A percentile compares a stretch with the other conserved stretches of the same genome.
Evolutionary conservation across 1,140 invertebrate species (phyloP).

Genomic region (Diorhabda sublineata): DNA sequence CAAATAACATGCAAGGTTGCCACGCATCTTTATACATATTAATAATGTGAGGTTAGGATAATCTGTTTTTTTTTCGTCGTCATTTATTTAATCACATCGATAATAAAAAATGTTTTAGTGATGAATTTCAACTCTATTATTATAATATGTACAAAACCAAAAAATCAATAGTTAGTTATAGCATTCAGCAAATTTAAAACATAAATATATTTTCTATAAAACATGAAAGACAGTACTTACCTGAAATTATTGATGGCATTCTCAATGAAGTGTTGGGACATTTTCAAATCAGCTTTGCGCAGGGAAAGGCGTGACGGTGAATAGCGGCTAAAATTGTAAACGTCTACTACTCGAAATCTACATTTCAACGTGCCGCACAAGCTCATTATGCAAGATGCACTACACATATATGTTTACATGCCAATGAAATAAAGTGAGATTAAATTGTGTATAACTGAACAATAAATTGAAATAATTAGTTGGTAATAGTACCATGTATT

Average conservation of each 20-base stretch:
- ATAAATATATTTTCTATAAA: no score
- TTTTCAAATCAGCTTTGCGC: conserved; percentile 68
- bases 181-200: no score
- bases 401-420: conserved; percentile 18
- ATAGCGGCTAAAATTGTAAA: conserved; percentile 68
- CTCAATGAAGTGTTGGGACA: conserved; percentile 67
- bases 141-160: no score
- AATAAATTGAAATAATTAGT: no score
- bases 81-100: no score
- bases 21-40: neutral
- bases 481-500: no score
- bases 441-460: no score
- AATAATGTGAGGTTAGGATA: no score
- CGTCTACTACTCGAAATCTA: conserved; percentile 41
- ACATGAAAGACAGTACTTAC: conserved; percentile 50
- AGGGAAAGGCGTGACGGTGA: conserved; percentile 71
- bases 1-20: neutral
- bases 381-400: conserved; percentile 23
- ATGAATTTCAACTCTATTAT: no score
- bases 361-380: conserved; percentile 33
- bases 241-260: conserved; percentile 66
- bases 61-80: no score
- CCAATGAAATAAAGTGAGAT: neutral
- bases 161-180: no score
- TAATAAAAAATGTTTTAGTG: no score